These are phyloP conservation scores for Pteronura brasiliensis DNA, from an alignment of 2,113 vertebrate genomes.

Conservation along the genomic window DNA sequence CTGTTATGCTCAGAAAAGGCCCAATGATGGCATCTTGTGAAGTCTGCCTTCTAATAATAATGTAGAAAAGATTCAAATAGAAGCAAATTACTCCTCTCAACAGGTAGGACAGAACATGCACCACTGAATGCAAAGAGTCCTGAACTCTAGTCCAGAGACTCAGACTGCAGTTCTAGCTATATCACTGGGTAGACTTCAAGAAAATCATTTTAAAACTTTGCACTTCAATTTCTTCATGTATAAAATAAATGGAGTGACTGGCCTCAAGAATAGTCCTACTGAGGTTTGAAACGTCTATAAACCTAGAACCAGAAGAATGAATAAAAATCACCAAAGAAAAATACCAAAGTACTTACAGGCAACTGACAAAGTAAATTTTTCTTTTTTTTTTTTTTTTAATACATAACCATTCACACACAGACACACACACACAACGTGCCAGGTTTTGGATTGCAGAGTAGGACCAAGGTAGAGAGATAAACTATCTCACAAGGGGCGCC, in stretches of 20 bases:
- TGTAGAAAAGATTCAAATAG: not conserved
- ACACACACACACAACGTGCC: not conserved
- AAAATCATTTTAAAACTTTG: constrained; percentile 1
- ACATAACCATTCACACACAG: not conserved
- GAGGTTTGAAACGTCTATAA: not conserved
- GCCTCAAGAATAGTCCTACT: not conserved
- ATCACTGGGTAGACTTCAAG: not conserved
- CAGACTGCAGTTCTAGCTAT: not conserved
- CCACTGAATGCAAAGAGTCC: not conserved
- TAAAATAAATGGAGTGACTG: not conserved
- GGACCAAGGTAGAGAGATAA: not conserved
- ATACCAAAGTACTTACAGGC: not conserved
- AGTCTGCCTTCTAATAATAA: not conserved
- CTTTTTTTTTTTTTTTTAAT: too few relatives aligned
- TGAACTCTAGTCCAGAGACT: not conserved
- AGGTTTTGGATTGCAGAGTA: not conserved
- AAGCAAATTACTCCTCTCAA: not conserved
- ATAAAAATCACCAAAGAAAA: not conserved
- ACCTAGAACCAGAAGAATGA: not conserved
- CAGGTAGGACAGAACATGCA: not conserved
- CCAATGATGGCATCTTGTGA: not conserved
- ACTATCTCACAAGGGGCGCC: not conserved
- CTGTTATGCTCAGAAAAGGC: not conserved
- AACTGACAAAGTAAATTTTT: not conserved
- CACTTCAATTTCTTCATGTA: not conserved